Base-by-base conservation (phyloP, 1,140 invertebrate species). In the Atta colombica region DNA sequence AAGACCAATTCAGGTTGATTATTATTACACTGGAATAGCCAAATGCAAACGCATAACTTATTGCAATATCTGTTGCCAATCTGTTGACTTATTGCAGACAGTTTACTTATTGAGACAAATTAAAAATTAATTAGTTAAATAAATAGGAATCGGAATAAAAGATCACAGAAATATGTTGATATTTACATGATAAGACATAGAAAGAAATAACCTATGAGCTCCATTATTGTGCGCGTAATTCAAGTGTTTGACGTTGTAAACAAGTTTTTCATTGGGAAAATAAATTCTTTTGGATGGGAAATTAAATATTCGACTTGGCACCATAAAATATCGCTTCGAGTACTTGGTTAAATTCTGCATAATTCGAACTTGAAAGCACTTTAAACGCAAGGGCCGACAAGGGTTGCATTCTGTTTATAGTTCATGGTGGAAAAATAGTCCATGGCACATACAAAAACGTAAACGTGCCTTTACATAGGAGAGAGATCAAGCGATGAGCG, bases 331-430 rank as follows among this genome's bases (percentile, higher is more conserved):
- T 35, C 91, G 85, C 18, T 80, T 88, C 0, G 91, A 72, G 25
- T 66, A 89, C 58, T 81, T 93, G 16, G 84, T 66, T 74, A 93
- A 81, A 84, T 90, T 93, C 87, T 95, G 94, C 94, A 95, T 94
- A 18, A 21, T 91, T 78, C n/a, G 65, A 61, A 81, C 28, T 61
- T 14, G 49, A 63, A 55, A 25, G 0, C 4, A 51, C 49, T 51
- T 51, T 1, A 39, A 7, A 7, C 35, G 35, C 6, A 39, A 39
- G 35, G 6, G 0, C 7, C 7, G 35, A 7, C 35, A 39, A 39
- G 35, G 35, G 6, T 39, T 39, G 6, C 35, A 39, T 39, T 39
- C 35, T 7, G 35, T 39, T 39, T 7, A 7, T 39, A 0, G 3
- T 39, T 39, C 7, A 7, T 39, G 35, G 3, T 39, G 35, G 35